Conservation (phyloP, 2,113 vertebrate species). For the Melanerpes formicivorus region DNA sequence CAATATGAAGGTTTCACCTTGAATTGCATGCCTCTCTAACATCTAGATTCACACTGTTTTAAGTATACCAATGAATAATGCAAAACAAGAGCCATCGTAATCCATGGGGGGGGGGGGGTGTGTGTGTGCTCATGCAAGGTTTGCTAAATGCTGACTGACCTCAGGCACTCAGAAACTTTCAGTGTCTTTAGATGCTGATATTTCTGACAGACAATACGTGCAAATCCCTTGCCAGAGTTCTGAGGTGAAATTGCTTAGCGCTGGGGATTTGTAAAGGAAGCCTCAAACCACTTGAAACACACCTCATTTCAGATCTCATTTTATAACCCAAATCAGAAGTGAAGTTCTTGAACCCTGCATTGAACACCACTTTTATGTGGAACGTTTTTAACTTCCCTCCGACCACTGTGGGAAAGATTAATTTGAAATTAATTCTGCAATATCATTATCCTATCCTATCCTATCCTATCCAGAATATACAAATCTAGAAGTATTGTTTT, state of each 20-base stretch:
- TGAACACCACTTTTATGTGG: neutral
- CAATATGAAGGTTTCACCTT: neutral
- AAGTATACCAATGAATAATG: neutral
- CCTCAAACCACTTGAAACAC: neutral
- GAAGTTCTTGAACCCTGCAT: neutral
- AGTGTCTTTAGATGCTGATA: neutral
- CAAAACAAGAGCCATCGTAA: neutral
- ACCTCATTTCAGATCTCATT: slow-evolving; percentile 1
- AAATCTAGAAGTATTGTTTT: neutral
- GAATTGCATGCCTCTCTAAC: neutral
- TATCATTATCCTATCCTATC: neutral
- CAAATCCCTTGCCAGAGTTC: neutral
- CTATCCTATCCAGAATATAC: neutral
- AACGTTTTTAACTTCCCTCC: neutral
- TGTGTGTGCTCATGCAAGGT: neutral
- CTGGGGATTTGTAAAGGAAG: neutral
- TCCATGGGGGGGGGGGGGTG: neutral
- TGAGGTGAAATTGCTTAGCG: neutral
- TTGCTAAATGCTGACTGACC: neutral
- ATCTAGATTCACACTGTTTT: neutral
- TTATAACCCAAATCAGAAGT: neutral
- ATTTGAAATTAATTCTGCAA: neutral
- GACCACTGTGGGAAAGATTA: neutral
- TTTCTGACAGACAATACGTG: neutral
- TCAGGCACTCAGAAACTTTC: neutral